Conservation (phyloP, 2,797 vertebrate genomes). For the Gymnocypris eckloni region DNA sequence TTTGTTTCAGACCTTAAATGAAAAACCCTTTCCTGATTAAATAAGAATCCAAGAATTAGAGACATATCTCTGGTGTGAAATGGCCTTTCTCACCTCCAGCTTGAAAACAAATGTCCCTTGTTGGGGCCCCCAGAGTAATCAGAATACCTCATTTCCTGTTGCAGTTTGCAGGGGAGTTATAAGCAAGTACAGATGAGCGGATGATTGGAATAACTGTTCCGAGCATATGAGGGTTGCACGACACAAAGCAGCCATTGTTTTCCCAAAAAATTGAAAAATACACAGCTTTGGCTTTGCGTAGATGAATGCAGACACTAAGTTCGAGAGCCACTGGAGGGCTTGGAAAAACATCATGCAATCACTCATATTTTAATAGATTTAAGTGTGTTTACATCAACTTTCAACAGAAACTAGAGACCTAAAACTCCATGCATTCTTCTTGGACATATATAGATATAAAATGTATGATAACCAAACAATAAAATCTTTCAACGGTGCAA, state of each 20-base stretch:
- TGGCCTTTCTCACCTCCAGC: conserved; percentile 75
- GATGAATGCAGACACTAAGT: conserved; percentile 18
- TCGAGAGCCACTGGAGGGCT: conserved; percentile 1
- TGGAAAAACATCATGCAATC: conserved; percentile 13
- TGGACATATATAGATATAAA: neutral
- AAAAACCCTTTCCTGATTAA: conserved; percentile 47
- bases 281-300: conserved; percentile 56
- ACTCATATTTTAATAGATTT: neutral
- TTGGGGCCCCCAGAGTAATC: conserved; percentile 69
- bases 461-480: conserved; percentile 6
- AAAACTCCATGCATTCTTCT: conserved; percentile 13
- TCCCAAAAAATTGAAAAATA: conserved; percentile 67
- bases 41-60: conserved; percentile 22
- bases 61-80: conserved; percentile 38
- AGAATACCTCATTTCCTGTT: conserved; percentile 84
- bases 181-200: conserved; percentile 78
- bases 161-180: conserved; percentile 62
- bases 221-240: conserved; percentile 65
- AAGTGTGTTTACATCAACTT: neutral
- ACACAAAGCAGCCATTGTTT: conserved; percentile 80
- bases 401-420: neutral
- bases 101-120: conserved; percentile 80
- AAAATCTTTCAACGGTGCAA: conserved; percentile 17
- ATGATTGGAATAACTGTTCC: conserved; percentile 79
- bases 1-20: conserved; percentile 10